Percentiles rank a stretch among this genome's conserved stretches.
Evolutionary conservation across 2,113 vertebrate genomes (phyloP).

Genomic region (Trogon surrucura): DNA sequence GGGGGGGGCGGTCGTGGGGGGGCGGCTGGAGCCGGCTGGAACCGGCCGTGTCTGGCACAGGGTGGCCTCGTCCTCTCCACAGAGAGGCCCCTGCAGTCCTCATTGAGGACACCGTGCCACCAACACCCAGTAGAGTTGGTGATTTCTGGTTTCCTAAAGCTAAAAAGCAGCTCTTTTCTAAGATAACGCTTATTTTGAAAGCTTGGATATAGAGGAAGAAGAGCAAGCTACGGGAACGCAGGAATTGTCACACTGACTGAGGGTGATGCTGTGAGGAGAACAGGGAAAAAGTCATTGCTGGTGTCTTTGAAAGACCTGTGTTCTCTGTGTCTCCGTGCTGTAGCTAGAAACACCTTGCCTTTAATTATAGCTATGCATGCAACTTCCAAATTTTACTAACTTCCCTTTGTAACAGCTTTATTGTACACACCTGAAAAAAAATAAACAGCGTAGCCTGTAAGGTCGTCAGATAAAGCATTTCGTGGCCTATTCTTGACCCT

Average conservation of each 20-base stretch:
- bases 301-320: not conserved
- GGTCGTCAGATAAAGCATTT: not conserved
- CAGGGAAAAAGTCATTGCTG: not conserved
- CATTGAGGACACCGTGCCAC: rapidly evolving
- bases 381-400: not conserved
- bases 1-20: rapidly evolving
- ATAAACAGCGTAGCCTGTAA: not conserved
- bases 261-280: not conserved
- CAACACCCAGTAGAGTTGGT: rapidly evolving
- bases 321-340: not conserved
- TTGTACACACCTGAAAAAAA: not conserved
- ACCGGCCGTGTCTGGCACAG: rapidly evolving
- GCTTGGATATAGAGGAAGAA: not conserved
- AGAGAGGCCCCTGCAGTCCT: not conserved
- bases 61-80: not conserved
- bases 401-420: not conserved
- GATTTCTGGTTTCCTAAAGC: not conserved
- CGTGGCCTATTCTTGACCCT: not conserved
- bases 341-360: not conserved
- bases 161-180: not conserved
- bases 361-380: not conserved
- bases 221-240: rapidly evolving
- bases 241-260: rapidly evolving
- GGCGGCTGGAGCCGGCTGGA: rapidly evolving
- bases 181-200: not conserved